Evolutionary conservation across 1,140 invertebrate species (phyloP).

Genomic region (Brachionus koreanus): DNA sequence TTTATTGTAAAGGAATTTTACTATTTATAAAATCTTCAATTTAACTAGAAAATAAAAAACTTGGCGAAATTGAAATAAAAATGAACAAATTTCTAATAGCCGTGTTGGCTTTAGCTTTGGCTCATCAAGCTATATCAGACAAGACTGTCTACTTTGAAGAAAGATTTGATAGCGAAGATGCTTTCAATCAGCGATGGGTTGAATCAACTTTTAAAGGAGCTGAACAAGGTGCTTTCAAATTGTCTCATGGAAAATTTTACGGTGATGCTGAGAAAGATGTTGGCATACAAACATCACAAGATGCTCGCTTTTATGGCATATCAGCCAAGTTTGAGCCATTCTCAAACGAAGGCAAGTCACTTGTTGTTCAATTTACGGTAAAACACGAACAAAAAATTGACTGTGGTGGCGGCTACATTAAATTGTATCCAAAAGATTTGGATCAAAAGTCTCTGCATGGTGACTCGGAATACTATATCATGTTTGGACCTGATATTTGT

Average conservation of each 20-base stretch:
- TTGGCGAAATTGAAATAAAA: no score
- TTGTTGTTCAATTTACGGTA: conserved; percentile 92
- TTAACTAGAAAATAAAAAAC: background rate
- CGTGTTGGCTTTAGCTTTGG: background rate
- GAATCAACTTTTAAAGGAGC: conserved; percentile 28
- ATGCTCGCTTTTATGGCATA: conserved; percentile 92
- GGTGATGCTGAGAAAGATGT: conserved; percentile 86
- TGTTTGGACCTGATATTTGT: conserved; percentile 99
- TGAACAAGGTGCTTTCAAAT: conserved; percentile 74
- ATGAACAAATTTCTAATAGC: background rate
- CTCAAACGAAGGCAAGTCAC: conserved; percentile 79
- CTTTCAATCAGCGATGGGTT: conserved; percentile 24
- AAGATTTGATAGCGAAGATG: background rate
- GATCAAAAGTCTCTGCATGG: conserved; percentile 90
- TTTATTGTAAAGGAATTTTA: no score
- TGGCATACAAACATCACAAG: conserved; percentile 92
- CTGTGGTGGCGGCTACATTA: conserved; percentile 96
- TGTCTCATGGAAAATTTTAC: conserved; percentile 88
- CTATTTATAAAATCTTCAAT: background rate
- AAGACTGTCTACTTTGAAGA: conserved; percentile 19
- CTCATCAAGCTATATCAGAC: background rate
- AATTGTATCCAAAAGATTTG: conserved; percentile 84
- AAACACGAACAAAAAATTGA: conserved; percentile 99
- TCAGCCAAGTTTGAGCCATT: conserved; percentile 88
- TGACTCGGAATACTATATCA: conserved; percentile 89